A percentile compares a stretch with the other conserved stretches of the same genome.
phyloP scores from a whole-genome alignment of 2,113 vertebrate species.

The Apteryx owenii region DNA sequence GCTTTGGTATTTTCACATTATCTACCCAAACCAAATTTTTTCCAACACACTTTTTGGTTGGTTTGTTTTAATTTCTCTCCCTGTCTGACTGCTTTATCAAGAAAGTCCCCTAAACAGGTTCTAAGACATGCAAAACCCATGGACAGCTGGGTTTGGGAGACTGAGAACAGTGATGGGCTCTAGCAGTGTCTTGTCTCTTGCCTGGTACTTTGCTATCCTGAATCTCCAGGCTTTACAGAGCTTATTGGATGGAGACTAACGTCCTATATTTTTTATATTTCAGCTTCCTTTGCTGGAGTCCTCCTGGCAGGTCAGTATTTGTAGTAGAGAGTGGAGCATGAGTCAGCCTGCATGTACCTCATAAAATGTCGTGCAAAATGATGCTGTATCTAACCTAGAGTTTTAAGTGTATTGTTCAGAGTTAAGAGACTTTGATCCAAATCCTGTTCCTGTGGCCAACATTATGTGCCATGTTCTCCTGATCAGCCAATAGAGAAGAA shows the following conservation, averaged over 20 bases:
- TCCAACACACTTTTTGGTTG: background rate
- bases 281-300: background rate
- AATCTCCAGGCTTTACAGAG: background rate
- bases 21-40: background rate
- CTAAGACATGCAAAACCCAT: background rate
- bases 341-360: too few species aligned
- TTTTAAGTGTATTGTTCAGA: rapidly evolving
- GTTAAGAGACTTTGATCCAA: background rate
- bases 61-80: background rate
- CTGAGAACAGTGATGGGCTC: background rate
- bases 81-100: background rate
- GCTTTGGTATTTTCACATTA: background rate
- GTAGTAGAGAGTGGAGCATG: too few species aligned
- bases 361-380: background rate
- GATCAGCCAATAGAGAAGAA: background rate
- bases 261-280: background rate
- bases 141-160: background rate
- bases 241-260: background rate
- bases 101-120: background rate
- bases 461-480: background rate
- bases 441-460: background rate
- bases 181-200: background rate
- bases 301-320: conserved; percentile 11
- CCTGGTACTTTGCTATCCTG: background rate
- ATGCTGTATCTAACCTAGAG: background rate